Base-by-base conservation (phyloP, 2,888 invertebrate genomes). In the Pyrrhia umbra region DNA sequence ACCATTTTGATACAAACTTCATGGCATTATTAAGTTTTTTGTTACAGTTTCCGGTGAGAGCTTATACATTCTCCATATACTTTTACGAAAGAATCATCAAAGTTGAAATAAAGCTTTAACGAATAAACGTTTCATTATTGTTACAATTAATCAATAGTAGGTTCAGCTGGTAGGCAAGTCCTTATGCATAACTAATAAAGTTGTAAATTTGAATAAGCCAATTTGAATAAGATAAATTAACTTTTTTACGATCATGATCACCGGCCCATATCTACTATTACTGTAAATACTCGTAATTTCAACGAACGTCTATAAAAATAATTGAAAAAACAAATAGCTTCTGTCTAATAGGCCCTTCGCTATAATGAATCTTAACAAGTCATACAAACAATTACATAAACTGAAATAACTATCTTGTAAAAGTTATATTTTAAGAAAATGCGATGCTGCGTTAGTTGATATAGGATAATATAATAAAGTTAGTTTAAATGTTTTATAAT, bases 291-390 rank as follows among this genome's bases (percentile, higher is more conserved):
- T 51, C 23, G 30, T 67, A 57, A 52, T 68, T 37, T 40, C 47
- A 56, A 71, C 46, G 37, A 20, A 27, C 10, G 6, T 27, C 56
- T 20, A 54, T 71, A 43, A 70, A 68, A 64, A 64, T 68, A 68
- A 71, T 56, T 68, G 72, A 71, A 72, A 71, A 64, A 27, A 18
- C 43, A 71, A 40, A 55, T 72, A 64, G 15, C 39, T 15, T 25
- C 30, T 27, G 15, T 46, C 39, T 50, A 63, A 30, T 50, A 21
- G n/a, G 9, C 0, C 20, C 3, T 25, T 21, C 27, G 8, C 27
- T 62, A 18, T 20, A 60, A 58, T 39, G 3, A 25, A 40, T 34
- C 13, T 8, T 37, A 49, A 43, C 37, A 6, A 45, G 23, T 25
- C 20, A 34, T 20, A 45, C 23, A 27, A 57, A 49, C 10, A 60